Percentiles rank a stretch among this genome's conserved stretches.
Conservation (phyloP, 2,888 invertebrate species). For the Sinotaia quadrata region DNA sequence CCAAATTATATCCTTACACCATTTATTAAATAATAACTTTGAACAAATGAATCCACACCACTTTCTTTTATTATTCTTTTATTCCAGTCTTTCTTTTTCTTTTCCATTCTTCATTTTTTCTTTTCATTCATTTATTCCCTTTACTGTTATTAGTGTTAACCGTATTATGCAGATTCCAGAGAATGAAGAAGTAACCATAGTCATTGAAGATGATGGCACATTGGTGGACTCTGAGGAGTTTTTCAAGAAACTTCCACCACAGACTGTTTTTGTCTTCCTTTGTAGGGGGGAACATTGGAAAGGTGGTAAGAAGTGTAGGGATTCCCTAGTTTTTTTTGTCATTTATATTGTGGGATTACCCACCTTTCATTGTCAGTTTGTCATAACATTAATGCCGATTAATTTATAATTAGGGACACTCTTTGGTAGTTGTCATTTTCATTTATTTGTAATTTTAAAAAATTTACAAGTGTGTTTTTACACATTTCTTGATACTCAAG, state of each 20-base stretch:
- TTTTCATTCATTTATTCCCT: background rate
- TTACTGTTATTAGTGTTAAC: background rate
- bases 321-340: background rate
- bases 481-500: no score
- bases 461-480: no score
- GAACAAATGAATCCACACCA: no score
- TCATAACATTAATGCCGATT: no score
- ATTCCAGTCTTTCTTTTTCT: no score
- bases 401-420: no score
- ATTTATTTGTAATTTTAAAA: no score
- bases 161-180: slow-evolving; percentile 45
- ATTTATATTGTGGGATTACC: background rate
- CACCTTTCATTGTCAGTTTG: background rate
- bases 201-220: slow-evolving; percentile 65
- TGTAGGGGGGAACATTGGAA: slow-evolving; percentile 56
- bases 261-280: slow-evolving; percentile 61
- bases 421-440: no score
- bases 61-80: no score
- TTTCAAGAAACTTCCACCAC: slow-evolving; percentile 60
- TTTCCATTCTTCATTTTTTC: no score
- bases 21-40: no score
- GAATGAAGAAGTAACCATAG: slow-evolving; percentile 51
- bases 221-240: slow-evolving; percentile 54
- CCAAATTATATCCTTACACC: no score
- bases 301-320: slow-evolving; percentile 47